Percentiles rank a stretch among this genome's conserved stretches.
Conservation (phyloP, 2,797 vertebrate genomes). For the Hypotaenidia philippensis region DNA sequence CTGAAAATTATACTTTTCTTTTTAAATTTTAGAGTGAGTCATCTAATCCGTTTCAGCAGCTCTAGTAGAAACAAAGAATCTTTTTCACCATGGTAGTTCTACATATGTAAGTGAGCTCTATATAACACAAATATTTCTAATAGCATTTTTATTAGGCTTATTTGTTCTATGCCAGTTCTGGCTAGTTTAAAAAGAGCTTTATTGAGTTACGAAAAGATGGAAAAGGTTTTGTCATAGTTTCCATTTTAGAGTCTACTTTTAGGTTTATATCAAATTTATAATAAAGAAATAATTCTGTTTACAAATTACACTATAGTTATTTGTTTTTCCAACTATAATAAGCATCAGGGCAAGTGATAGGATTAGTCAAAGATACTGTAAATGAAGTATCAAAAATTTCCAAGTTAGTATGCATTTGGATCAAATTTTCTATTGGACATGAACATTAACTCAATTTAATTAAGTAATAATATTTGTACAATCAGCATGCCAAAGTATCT, state of each 20-base stretch:
- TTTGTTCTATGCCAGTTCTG: background rate
- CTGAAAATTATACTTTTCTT: background rate
- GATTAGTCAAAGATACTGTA: background rate
- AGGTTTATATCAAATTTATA: background rate
- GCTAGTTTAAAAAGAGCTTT: background rate
- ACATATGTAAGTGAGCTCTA: background rate
- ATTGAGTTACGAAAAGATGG: background rate
- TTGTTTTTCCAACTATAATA: background rate
- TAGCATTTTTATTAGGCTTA: background rate
- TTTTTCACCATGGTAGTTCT: background rate
- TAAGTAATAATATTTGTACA: conserved; percentile 33
- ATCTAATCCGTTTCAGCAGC: background rate
- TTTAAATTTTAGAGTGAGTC: background rate
- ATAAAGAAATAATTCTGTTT: background rate
- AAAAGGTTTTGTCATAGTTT: background rate
- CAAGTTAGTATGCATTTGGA: background rate
- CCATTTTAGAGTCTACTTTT: background rate
- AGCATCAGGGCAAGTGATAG: background rate
- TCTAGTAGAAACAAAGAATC: background rate
- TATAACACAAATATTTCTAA: background rate
- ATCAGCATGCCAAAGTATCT: background rate
- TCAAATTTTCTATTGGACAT: background rate
- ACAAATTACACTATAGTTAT: background rate
- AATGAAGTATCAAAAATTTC: background rate
- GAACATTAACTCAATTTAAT: background rate